phyloP scores from a whole-genome alignment of 1,140 invertebrate genomes.

The Lasaia peninsularis region DNA sequence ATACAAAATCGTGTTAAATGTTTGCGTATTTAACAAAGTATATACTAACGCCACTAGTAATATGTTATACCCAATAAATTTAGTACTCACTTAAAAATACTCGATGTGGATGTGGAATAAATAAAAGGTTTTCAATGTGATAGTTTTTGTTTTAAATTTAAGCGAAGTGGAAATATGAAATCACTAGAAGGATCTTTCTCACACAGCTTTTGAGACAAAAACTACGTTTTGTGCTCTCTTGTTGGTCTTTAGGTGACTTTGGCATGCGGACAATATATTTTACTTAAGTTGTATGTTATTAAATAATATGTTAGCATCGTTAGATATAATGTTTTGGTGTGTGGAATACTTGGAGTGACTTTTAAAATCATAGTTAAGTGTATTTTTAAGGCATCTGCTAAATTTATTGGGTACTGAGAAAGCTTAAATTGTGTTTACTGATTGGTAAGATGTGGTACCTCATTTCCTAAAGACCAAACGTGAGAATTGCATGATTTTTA shows the following conservation, averaged over 20 bases:
- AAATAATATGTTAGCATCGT: constrained; percentile 1
- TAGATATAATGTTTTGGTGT: constrained; percentile 13
- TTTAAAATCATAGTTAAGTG: constrained; percentile 36
- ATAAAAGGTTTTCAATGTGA: constrained; percentile 43
- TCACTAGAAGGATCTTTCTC: constrained; percentile 59
- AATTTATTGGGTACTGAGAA: constrained; percentile 74
- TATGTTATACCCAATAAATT: constrained; percentile 71
- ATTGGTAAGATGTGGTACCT: constrained; percentile 43
- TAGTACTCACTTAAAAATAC: constrained; percentile 59
- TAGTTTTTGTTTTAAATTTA: constrained; percentile 57
- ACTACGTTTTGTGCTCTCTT: constrained; percentile 41
- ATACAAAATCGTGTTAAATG: constrained; percentile 9
- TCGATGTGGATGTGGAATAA: constrained; percentile 42
- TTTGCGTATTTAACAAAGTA: neutral
- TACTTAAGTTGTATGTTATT: constrained; percentile 4
- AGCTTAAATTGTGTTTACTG: constrained; percentile 40
- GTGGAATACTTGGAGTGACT: constrained; percentile 46
- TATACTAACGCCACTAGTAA: constrained; percentile 42
- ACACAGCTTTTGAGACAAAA: constrained; percentile 49
- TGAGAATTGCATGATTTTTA: constrained; percentile 69
- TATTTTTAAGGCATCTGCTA: constrained; percentile 66
- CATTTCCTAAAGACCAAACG: constrained; percentile 76
- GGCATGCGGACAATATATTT: constrained; percentile 42
- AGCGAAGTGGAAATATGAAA: constrained; percentile 67
- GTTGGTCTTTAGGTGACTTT: constrained; percentile 67